Conservation (phyloP, 2,113 vertebrate genomes). For the Promerops cafer region DNA sequence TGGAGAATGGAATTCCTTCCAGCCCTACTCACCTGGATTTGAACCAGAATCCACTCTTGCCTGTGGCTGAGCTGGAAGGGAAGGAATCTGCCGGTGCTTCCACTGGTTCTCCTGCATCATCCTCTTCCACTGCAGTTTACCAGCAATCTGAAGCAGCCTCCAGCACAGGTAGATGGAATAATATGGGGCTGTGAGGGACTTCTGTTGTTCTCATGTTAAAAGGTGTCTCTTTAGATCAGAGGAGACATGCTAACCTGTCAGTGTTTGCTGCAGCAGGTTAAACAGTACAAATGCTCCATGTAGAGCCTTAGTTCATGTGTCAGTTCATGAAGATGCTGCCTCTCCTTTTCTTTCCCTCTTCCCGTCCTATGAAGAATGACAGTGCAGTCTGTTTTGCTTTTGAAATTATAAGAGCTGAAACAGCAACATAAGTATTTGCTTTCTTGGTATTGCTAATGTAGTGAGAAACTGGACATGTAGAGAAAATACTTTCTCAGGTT, state of each 20-base stretch:
- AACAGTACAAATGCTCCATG: not conserved
- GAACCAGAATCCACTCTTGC: slow-evolving; percentile 80
- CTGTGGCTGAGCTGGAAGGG: slow-evolving; percentile 77
- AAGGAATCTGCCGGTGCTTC: slow-evolving; percentile 71
- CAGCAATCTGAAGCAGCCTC: slow-evolving; percentile 73
- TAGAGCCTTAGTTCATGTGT: not conserved
- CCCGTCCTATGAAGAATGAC: not conserved
- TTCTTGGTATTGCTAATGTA: not conserved
- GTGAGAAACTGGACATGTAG: not conserved
- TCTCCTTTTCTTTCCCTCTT: not conserved
- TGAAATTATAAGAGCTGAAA: not conserved
- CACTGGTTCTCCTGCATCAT: slow-evolving; percentile 68
- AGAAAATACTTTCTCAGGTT: not conserved
- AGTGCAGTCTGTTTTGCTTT: not conserved
- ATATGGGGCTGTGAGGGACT: not conserved
- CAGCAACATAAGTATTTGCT: not conserved
- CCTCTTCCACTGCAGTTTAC: slow-evolving; percentile 73
- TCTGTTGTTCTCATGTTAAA: not conserved
- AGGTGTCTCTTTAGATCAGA: not conserved
- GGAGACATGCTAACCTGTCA: not conserved
- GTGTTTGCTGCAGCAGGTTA: not conserved
- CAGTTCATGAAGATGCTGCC: not conserved
- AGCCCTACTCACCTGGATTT: slow-evolving; percentile 78
- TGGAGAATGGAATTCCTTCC: slow-evolving; percentile 94
- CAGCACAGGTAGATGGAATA: slow-evolving; percentile 70